Evolutionary conservation across 2,888 invertebrate genomes (phyloP), one percentile per base, ranked within the genome.

Genomic region (Drosophila anomalata): DNA sequence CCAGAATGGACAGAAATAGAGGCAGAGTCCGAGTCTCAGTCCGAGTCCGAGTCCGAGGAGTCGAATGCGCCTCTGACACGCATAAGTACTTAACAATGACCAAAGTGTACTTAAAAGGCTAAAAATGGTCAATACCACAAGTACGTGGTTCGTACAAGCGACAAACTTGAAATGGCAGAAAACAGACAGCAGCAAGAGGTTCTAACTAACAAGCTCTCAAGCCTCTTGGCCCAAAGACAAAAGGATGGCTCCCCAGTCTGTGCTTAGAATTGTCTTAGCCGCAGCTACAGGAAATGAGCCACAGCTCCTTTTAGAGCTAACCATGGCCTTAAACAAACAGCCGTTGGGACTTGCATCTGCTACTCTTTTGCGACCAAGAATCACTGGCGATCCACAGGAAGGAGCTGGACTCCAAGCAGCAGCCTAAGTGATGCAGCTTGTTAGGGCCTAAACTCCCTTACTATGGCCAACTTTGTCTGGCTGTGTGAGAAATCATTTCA

Each of bases 41-140:
- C 14, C 11, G 26, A 52, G 29, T n/a, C 39, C n/a, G 8, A 26
- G 7, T 26, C 66, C 20, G 67, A 17, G 52, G 46, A 69, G 65
- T 72, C 76, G 63, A 73, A 57, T 66, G 73, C 67, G 73, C 77
- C 72, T 74, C 83, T 72, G 86, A 85, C 85, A 85, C 87, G 85
- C 85, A 85, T 87, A 85, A 85, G 85, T 88, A 83, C 79, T 88
- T 87, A 88, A 85, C 89, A 88, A 89, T 89, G 89, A 87, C 89
- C 88, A 89, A 78, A 78, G 80, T 84, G 88, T 88, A 88, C 77
- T 84, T 89, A 81, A 78, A 87, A 71, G 63, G 77, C 86, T 78
- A 76, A 88, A 86, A 84, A 84, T 86, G 88, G 82, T 87, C 82
- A 83, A 73, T 73, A 61, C 61, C 47, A 62, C 53, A 72, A 50